Base-by-base conservation (phyloP, 2,113 vertebrate species). In the Theropithecus gelada region DNA sequence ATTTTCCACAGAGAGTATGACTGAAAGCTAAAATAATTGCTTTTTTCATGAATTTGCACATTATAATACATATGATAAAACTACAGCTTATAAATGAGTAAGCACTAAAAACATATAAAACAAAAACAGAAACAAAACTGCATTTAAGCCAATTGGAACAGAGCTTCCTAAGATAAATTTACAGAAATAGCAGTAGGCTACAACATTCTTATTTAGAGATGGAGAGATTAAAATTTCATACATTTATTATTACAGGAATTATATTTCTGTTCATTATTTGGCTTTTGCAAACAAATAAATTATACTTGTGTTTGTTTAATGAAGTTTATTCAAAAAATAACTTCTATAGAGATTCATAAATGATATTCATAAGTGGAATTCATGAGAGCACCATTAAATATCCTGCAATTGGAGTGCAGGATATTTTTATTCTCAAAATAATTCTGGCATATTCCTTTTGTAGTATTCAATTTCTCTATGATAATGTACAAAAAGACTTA, bases 341-440 rank as follows among this genome's bases (percentile, higher is more conserved):
- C 17, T 97, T 93, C 23, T 64, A 9, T 61, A 40, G 89, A 12
- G 73, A 85, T 95, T 55, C 6, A 27, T 79, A 86, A 66, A 0
- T 25, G 2, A 57, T 5, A 80, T 59, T 94, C 35, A 92, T 50
- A 76, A 97, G 40, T 38, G 84, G 11, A 94, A 7, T 52, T 48
- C 91, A 5, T 91, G 22, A 90, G 22, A 12, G 48, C 38, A 90
- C 84, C 90, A 96, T 96, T 89, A 97, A 93, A 96, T 96, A 93
- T 84, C 87, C n/a, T 73, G 92, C 92, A 64, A 32, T 64, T 30
- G 32, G 12, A 8, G 20, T 78, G 48, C 38, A 93, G 97, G 94
- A 11, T n/a, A 98, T 94, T 97, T 93, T 96, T 90, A 84, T 93
- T 64, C 87, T 82, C 68, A 91, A 90, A 98, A 96, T 81, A 90